Conservation (phyloP, 2,888 invertebrate genomes). For the Acanthosoma haemorrhoidale region DNA sequence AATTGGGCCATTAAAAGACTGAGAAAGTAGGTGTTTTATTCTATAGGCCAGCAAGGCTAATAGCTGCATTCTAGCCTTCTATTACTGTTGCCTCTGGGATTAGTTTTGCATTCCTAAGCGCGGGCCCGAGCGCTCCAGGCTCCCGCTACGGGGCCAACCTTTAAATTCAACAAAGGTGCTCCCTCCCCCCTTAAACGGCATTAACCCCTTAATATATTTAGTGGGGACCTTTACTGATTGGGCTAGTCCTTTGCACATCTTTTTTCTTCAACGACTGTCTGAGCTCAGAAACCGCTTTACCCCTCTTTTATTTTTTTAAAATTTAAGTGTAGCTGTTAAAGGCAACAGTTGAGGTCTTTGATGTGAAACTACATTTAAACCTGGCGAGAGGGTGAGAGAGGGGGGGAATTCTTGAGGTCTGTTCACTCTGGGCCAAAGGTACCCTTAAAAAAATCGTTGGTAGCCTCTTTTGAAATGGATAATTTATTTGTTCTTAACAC, state of each 20-base stretch:
- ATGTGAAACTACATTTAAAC: not conserved
- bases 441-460: no score
- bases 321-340: not conserved
- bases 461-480: no score
- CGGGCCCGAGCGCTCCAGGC: not conserved
- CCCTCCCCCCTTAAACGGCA: constrained; percentile 8
- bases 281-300: no score
- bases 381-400: not conserved
- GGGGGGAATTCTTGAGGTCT: no score
- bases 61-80: constrained; percentile 12
- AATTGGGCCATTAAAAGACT: constrained; percentile 23
- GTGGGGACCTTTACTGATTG: constrained; percentile 4
- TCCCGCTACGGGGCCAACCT: not conserved
- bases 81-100: constrained; percentile 12
- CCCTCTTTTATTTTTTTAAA: not conserved
- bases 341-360: not conserved
- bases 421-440: no score
- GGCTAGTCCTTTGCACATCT: not conserved
- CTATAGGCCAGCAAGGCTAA: constrained; percentile 5
- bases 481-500: no score
- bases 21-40: constrained; percentile 23
- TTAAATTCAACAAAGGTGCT: constrained; percentile 19
- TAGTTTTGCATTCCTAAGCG: constrained; percentile 25
- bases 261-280: not conserved
- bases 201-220: constrained; percentile 21